Evolutionary conservation across 2,113 vertebrate genomes (phyloP), one percentile per base, ranked within the genome.

Genomic region (Datnioides undecimradiatus): DNA sequence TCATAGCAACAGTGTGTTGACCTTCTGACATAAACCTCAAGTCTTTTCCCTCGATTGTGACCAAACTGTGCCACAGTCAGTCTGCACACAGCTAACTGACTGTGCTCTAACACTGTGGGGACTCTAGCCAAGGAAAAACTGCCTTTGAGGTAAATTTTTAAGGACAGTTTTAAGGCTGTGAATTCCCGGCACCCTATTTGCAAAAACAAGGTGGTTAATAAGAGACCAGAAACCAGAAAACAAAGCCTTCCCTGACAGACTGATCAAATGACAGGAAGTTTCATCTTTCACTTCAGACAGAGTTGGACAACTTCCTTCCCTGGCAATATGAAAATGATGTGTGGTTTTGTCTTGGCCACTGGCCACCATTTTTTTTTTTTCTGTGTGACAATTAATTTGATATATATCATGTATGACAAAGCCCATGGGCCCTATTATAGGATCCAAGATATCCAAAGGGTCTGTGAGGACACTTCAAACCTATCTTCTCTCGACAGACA

Each of bases 401-500:
- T 87, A 88, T 73, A 91, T 79, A n/a, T 91, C 72, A 84, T 80
- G 73, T 87, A 83, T 83, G 84, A 92, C 84, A 85, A 83, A 83
- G 67, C 87, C 82, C 83, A 68, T 1, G 88, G 80, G 88, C 12
- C 86, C 87, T 51, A 88, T 91, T 91, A 90, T 29, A 70, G 57
- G 29, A 81, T 54, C 51, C n/a, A 65, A 46, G 49, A 78, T 75
- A 85, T 83, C 72, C 76, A 62, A 64, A 69, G 73, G 83, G 76
- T 73, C 79, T 60, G 67, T 74, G 75, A 69, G 79, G 62, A 74
- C 7, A 55, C 69, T 80, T 90, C 64, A 70, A 87, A 80, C 60
- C 16, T 63, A 77, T 84, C 83, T 70, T 66, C 43, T 38, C 54
- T 79, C 6, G 62, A 77, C 86, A 78, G 71, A 76, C 41, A 73